Conservation (phyloP, 2,797 vertebrate genomes). For the Emys orbicularis region DNA sequence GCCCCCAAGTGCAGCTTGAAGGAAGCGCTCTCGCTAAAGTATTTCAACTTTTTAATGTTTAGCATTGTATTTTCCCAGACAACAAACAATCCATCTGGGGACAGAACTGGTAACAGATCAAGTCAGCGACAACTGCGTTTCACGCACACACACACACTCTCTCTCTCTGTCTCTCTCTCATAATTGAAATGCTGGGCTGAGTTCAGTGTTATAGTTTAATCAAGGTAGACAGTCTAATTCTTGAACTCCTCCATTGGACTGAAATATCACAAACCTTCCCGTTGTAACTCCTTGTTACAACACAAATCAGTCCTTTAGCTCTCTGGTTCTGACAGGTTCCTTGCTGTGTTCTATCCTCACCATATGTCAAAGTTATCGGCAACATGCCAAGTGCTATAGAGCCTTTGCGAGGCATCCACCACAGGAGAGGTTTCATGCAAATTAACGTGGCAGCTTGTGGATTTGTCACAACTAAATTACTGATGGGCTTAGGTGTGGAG, state of each 20-base stretch:
- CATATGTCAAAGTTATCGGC: not conserved
- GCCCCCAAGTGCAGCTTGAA: not conserved
- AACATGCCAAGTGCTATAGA: not conserved
- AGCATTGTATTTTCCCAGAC: not conserved
- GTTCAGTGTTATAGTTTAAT: not conserved
- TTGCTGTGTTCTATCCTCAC: not conserved
- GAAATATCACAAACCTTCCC: not conserved
- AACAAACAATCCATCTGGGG: not conserved
- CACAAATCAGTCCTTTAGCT: not conserved
- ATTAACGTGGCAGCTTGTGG: not conserved
- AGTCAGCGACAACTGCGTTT: not conserved
- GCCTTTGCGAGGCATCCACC: conserved; percentile 25
- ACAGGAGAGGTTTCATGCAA: not conserved
- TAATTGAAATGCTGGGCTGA: not conserved
- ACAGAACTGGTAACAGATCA: not conserved
- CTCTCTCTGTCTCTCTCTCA: no score
- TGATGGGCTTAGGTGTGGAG: not conserved
- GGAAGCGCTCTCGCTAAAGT: not conserved
- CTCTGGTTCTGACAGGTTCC: not conserved
- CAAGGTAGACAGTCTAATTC: not conserved
- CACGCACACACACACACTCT: no score
- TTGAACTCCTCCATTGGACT: conserved; percentile 28
- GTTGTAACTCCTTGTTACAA: not conserved
- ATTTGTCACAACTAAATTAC: not conserved
- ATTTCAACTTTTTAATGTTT: not conserved